phyloP scores from a whole-genome alignment of 2,888 invertebrate genomes.

The Chironomus tentans region DNA sequence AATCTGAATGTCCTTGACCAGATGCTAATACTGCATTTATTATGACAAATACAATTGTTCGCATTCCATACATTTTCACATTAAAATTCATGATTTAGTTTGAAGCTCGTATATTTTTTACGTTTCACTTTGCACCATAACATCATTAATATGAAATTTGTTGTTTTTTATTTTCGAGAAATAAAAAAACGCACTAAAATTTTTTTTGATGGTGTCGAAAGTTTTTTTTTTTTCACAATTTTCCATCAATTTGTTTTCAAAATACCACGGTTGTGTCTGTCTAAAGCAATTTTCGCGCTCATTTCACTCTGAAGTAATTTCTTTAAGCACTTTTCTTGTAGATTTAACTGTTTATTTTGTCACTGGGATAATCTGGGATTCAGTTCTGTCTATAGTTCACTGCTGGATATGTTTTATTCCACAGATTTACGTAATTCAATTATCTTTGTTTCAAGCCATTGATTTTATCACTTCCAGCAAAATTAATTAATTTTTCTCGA shows the following conservation, averaged over 20 bases:
- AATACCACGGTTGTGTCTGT: not conserved
- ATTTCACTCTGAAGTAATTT: not conserved
- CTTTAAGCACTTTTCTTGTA: not conserved
- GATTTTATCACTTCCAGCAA: not conserved
- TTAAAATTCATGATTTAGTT: not conserved
- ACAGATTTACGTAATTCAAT: no score
- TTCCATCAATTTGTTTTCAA: not conserved
- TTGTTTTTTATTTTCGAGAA: not conserved
- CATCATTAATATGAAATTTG: not conserved
- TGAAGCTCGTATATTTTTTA: not conserved
- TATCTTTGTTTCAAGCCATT: no score
- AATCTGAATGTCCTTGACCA: slow-evolving; percentile 52
- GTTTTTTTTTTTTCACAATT: not conserved
- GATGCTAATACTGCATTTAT: not conserved
- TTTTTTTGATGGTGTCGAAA: not conserved
- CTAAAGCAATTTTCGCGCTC: not conserved
- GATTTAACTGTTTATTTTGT: not conserved
- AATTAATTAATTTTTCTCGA: not conserved
- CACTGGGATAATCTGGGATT: no score
- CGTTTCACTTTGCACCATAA: not conserved
- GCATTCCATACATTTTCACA: slow-evolving; percentile 4
- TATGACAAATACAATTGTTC: slow-evolving; percentile 1
- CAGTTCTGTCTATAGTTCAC: no score
- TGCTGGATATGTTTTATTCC: no score
- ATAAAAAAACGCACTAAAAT: not conserved